Conservation (phyloP, 2,888 invertebrate species). For the Tenthredo mesomela region DNA sequence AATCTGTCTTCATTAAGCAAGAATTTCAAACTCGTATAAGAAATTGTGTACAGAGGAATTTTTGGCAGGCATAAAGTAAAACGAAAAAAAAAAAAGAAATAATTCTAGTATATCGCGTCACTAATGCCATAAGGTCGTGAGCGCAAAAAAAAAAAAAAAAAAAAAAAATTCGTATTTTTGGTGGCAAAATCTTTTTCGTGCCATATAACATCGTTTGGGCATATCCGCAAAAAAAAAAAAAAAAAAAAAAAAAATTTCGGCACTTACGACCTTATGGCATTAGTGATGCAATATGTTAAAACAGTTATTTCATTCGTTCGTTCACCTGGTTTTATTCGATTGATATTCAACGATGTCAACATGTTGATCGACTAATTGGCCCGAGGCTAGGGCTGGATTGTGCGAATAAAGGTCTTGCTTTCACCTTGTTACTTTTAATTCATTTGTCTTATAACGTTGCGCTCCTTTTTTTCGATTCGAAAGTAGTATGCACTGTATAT, state of each 20-base stretch:
- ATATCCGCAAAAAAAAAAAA: no score
- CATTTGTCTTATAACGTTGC: conserved; percentile 13
- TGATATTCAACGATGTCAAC: conserved; percentile 26
- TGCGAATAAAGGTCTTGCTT: conserved; percentile 26
- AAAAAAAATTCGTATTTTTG: no score
- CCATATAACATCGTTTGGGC: no score
- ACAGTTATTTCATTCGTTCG: not conserved
- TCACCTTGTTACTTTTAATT: conserved; percentile 39
- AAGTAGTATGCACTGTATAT: conserved; percentile 12
- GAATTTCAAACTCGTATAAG: not conserved
- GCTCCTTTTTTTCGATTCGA: not conserved
- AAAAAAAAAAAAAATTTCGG: no score
- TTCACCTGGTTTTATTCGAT: conserved; percentile 38
- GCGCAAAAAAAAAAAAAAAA: no score
- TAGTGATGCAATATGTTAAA: no score
- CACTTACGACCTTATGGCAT: no score
- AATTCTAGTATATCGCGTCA: not conserved
- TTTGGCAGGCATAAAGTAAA: not conserved
- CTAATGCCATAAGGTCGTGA: no score
- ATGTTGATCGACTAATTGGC: conserved; percentile 17
- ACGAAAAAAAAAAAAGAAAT: not conserved
- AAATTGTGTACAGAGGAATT: not conserved
- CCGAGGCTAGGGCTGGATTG: conserved; percentile 40
- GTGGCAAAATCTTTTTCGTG: no score
- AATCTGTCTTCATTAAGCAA: not conserved